phyloP scores from a whole-genome alignment of 2,888 invertebrate genomes.

The Alviniconcha strummeri region DNA sequence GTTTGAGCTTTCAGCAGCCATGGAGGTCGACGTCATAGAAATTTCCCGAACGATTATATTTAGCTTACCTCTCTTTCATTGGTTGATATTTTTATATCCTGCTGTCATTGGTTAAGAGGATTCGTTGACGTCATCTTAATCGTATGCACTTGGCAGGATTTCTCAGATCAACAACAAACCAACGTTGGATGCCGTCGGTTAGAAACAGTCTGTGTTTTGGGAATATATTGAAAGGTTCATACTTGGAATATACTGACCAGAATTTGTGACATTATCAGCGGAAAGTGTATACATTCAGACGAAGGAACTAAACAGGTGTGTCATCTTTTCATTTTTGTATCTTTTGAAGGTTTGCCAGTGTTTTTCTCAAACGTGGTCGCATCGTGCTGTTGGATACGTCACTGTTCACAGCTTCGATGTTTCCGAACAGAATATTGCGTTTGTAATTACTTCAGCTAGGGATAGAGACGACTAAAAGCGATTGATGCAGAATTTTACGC shows the following conservation, averaged over 20 bases:
- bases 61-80: constrained; percentile 14
- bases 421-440: too few species aligned
- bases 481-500: too few species aligned
- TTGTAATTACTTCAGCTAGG: too few species aligned
- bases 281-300: neutral
- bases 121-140: constrained; percentile 6
- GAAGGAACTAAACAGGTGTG: neutral
- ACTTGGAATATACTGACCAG: neutral
- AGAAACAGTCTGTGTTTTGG: neutral
- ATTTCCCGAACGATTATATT: constrained; percentile 32
- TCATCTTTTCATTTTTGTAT: constrained; percentile 1
- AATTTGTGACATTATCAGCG: neutral
- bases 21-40: neutral
- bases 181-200: constrained; percentile 8
- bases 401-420: too few species aligned
- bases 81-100: neutral
- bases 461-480: too few species aligned
- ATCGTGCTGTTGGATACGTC: too few species aligned
- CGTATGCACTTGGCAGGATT: constrained; percentile 26
- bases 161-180: constrained; percentile 30
- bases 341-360: neutral
- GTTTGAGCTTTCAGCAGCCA: too few species aligned
- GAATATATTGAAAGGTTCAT: neutral
- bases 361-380: too few species aligned
- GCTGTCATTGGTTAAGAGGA: too few species aligned